Conservation (phyloP, 2,888 invertebrate genomes). For the Ypsolopha sequella region DNA sequence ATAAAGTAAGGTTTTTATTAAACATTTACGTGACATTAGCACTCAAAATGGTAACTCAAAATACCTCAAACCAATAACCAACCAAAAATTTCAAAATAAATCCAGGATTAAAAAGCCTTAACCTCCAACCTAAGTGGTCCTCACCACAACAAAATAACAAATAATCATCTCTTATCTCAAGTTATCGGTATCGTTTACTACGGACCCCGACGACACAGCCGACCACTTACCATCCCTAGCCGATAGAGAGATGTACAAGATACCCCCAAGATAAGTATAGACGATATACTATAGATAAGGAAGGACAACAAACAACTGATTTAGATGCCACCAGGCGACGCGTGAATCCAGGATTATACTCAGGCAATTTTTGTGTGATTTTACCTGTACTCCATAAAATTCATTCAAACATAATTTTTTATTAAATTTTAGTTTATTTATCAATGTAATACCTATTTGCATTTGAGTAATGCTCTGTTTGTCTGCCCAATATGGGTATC, state of each 20-base stretch:
- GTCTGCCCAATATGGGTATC: too few relatives aligned
- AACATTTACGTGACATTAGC: background rate
- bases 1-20: background rate
- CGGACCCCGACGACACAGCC: background rate
- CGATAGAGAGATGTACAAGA: background rate
- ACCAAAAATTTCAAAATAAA: too few relatives aligned
- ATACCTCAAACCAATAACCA: background rate
- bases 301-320: too few relatives aligned
- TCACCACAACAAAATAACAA: background rate
- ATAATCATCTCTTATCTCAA: background rate
- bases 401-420: too few relatives aligned
- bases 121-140: background rate
- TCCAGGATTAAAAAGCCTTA: background rate
- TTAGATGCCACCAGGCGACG: too few relatives aligned
- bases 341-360: too few relatives aligned
- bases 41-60: background rate
- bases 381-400: too few relatives aligned
- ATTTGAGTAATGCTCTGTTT: too few relatives aligned
- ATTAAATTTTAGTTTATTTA: too few relatives aligned
- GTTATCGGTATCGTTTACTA: constrained; percentile 1
- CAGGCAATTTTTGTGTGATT: too few relatives aligned
- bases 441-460: too few relatives aligned
- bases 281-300: background rate
- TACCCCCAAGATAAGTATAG: background rate
- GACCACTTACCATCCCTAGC: background rate